Evolutionary conservation across 2,113 vertebrate species (phyloP).

Genomic region (Strigops habroptila): DNA sequence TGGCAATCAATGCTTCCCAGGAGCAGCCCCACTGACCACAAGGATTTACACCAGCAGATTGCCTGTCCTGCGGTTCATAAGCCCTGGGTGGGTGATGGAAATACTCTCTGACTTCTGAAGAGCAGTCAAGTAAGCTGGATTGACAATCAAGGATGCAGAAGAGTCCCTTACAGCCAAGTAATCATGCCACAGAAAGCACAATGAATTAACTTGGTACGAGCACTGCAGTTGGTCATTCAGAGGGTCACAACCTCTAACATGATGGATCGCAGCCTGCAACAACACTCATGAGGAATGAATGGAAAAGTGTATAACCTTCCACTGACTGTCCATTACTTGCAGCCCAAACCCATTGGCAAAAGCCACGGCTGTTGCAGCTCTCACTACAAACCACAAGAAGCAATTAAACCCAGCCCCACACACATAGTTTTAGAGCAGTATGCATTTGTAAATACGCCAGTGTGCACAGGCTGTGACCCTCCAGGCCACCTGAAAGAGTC

Average conservation of each 20-base stretch:
- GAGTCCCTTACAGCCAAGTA: background rate
- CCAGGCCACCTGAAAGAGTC: background rate
- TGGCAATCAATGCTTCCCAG: background rate
- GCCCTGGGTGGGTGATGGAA: background rate
- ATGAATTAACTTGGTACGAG: background rate
- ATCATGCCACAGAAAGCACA: background rate
- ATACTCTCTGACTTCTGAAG: background rate
- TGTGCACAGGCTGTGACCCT: background rate
- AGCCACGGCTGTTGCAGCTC: background rate
- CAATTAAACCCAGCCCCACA: background rate
- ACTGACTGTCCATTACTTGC: background rate
- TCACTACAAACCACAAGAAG: background rate
- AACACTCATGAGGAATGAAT: background rate
- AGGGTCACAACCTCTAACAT: background rate
- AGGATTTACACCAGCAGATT: fast-evolving
- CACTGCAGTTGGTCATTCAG: background rate
- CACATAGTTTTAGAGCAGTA: background rate
- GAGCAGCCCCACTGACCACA: background rate
- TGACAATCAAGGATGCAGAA: background rate
- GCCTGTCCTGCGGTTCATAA: background rate
- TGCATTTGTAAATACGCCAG: background rate
- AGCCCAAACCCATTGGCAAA: background rate
- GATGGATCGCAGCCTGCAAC: background rate
- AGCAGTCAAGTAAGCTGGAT: background rate
- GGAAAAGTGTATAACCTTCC: background rate